A percentile compares a stretch with the other conserved stretches of the same genome.
Conservation (phyloP, 2,888 invertebrate genomes). For the Arctia plantaginis region DNA sequence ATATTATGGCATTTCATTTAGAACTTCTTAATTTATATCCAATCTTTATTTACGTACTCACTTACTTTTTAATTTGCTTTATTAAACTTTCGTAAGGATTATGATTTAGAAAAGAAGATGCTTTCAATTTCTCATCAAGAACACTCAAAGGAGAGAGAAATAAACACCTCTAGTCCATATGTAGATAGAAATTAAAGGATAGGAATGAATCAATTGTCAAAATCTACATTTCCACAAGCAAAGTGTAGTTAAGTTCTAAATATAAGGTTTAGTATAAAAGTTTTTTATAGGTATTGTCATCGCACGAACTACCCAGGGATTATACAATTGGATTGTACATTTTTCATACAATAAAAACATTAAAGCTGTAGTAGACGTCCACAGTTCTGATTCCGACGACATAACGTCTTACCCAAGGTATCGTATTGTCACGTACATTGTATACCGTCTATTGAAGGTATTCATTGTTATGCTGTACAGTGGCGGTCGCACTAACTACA, state of each 20-base stretch:
- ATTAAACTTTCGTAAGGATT: background rate
- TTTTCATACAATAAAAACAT: background rate
- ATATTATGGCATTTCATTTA: too few species aligned
- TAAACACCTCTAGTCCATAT: too few species aligned
- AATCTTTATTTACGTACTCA: too few species aligned
- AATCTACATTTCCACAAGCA: background rate
- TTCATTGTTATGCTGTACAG: background rate
- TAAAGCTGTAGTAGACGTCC: background rate
- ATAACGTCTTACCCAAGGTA: background rate
- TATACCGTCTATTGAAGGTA: background rate
- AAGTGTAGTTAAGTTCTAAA: background rate
- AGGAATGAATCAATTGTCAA: background rate
- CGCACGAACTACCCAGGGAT: background rate
- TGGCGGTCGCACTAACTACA: background rate
- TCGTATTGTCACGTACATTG: background rate
- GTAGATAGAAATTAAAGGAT: background rate
- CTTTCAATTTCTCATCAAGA: background rate
- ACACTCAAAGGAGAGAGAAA: background rate
- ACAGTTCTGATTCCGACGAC: background rate
- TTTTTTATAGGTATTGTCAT: background rate
- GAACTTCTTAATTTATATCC: too few species aligned
- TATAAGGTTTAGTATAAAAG: background rate
- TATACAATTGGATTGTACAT: background rate
- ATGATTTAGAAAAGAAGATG: too few species aligned
- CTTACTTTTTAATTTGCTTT: too few species aligned